Conservation (phyloP, 2,888 invertebrate species). For the Odontocolon sp. region DNA sequence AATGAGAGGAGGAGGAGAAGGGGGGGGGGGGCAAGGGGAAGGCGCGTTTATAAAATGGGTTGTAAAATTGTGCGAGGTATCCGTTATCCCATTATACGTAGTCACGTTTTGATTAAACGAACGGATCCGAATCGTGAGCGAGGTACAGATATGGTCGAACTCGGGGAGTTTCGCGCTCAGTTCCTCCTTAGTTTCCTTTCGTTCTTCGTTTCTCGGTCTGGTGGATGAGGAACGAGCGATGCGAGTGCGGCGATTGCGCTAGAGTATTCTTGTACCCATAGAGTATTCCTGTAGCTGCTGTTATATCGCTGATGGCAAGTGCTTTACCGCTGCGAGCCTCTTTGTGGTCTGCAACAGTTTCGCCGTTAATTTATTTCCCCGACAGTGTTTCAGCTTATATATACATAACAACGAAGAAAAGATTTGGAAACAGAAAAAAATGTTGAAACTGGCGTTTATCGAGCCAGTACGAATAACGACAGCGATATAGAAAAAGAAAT, state of each 20-base stretch:
- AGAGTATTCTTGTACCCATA: slow-evolving; percentile 5
- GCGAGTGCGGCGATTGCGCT: slow-evolving; percentile 27
- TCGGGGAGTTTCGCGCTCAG: slow-evolving; percentile 2
- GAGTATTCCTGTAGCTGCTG: background rate
- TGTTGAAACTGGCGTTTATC: no score
- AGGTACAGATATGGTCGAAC: slow-evolving; percentile 26
- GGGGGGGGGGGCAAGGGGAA: background rate
- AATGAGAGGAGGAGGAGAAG: no score
- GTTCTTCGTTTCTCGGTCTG: slow-evolving; percentile 6
- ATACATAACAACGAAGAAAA: background rate
- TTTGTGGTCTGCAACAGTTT: slow-evolving; percentile 22
- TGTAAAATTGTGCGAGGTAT: slow-evolving; percentile 53
- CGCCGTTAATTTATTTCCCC: slow-evolving; percentile 7
- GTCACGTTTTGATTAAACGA: slow-evolving; percentile 62
- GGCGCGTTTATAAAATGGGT: slow-evolving; percentile 39
- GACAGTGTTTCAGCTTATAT: background rate
- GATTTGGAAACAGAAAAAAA: no score
- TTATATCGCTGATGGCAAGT: slow-evolving; percentile 23
- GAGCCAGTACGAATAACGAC: no score
- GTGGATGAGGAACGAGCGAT: slow-evolving; percentile 43
- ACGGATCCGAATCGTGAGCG: slow-evolving; percentile 60
- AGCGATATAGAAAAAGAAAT: no score
- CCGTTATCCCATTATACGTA: slow-evolving; percentile 61
- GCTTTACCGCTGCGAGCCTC: background rate
- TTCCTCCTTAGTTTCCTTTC: slow-evolving; percentile 15